A percentile compares a stretch with the other conserved stretches of the same genome.
phyloP scores from a whole-genome alignment of 2,888 invertebrate species.

The Oscheius onirici region DNA sequence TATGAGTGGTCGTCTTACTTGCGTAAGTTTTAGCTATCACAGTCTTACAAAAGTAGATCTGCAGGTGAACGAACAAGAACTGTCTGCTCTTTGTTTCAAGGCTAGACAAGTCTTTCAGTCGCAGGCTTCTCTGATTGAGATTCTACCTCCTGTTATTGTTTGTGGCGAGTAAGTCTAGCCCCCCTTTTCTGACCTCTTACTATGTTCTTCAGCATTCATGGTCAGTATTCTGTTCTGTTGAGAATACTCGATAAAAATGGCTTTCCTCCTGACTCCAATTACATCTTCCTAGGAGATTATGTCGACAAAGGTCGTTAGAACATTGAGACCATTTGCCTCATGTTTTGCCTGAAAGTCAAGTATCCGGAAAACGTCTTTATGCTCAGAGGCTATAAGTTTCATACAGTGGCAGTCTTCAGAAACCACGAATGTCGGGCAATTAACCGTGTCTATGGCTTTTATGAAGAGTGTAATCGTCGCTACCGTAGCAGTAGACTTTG shows the following conservation, averaged over 20 bases:
- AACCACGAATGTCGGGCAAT: slow-evolving; percentile 59
- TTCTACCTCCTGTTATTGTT: slow-evolving; percentile 63
- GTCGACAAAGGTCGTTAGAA: slow-evolving; percentile 67
- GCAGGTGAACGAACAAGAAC: slow-evolving; percentile 57
- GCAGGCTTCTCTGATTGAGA: slow-evolving; percentile 59
- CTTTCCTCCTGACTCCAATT: slow-evolving; percentile 64
- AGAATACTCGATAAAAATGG: slow-evolving; percentile 67
- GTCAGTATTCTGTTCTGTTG: slow-evolving; percentile 63
- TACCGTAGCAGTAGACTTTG: slow-evolving; percentile 57
- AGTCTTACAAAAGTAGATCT: too few species aligned
- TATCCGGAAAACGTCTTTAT: slow-evolving; percentile 48
- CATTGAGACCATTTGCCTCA: slow-evolving; percentile 66
- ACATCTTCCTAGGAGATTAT: slow-evolving; percentile 66
- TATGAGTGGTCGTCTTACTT: slow-evolving; percentile 45
- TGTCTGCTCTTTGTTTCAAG: slow-evolving; percentile 44
- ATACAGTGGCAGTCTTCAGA: slow-evolving; percentile 25
- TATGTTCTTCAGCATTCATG: slow-evolving; percentile 57
- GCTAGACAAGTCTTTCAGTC: slow-evolving; percentile 57
- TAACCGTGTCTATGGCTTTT: slow-evolving; percentile 64
- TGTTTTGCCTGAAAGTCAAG: slow-evolving; percentile 64
- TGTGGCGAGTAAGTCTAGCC: slow-evolving; percentile 48
- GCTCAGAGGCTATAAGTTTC: too few species aligned
- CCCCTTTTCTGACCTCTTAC: too few species aligned
- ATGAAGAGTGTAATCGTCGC: slow-evolving; percentile 59
- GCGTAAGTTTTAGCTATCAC: too few species aligned